Evolutionary conservation across 2,888 invertebrate genomes (phyloP).

Genomic region (Iselma pallidipennis): DNA sequence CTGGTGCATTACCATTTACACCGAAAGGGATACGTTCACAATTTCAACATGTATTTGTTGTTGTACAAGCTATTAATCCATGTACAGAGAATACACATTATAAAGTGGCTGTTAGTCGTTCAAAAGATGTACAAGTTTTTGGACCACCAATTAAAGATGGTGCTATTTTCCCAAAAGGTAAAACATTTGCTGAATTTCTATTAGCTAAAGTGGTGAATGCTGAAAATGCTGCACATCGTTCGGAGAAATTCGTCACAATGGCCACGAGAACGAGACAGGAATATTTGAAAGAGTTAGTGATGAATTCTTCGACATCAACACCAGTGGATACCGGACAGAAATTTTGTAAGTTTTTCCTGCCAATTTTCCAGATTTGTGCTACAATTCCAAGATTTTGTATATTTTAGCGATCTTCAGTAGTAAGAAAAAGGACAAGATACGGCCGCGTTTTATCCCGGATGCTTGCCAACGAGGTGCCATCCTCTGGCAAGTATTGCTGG

Average conservation of each 20-base stretch:
- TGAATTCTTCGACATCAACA: conserved; percentile 79
- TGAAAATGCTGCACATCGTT: conserved; percentile 94
- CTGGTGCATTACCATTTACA: conserved; percentile 90
- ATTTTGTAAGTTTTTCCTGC: conserved; percentile 74
- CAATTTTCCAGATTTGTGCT: too few relatives aligned
- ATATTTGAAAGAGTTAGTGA: conserved; percentile 90
- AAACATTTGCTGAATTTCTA: conserved; percentile 93
- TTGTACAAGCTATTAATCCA: conserved; percentile 86
- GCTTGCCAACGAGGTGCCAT: conserved; percentile 75
- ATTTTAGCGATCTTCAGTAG: conserved; percentile 65
- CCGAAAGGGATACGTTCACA: conserved; percentile 94
- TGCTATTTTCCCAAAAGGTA: conserved; percentile 85
- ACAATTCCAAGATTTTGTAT: conserved; percentile 8
- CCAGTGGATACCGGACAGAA: conserved; percentile 84
- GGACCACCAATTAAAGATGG: conserved; percentile 93
- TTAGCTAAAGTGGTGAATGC: conserved; percentile 96
- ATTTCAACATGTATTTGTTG: conserved; percentile 96
- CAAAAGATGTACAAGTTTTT: conserved; percentile 94
- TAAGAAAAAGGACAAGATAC: conserved; percentile 76
- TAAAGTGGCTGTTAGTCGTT: conserved; percentile 68
- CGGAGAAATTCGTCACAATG: conserved; percentile 97
- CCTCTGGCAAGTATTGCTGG: conserved; percentile 79
- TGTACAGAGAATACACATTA: conserved; percentile 91
- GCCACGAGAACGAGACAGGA: conserved; percentile 94
- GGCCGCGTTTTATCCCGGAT: conserved; percentile 75